Conservation (phyloP, 2,797 vertebrate genomes). For the Sandelia bainsii region DNA sequence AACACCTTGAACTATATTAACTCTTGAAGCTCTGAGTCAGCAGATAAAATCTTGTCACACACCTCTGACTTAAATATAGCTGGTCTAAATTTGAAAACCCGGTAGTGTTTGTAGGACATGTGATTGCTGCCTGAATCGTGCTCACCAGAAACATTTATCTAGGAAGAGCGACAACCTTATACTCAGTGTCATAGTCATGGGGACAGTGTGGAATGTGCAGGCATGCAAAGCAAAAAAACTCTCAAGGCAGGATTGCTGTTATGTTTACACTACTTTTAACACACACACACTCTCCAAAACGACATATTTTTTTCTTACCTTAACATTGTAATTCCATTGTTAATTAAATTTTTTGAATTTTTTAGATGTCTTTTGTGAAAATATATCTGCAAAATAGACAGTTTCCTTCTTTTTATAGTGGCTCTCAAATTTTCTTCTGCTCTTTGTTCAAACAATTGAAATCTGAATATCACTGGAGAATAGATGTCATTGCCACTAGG, state of each 20-base stretch:
- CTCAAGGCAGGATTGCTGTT: too few relatives aligned
- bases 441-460: conserved; percentile 60
- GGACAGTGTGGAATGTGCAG: too few relatives aligned
- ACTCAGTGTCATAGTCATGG: too few relatives aligned
- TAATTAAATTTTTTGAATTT: conserved; percentile 51
- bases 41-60: conserved; percentile 3
- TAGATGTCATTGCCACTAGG: conserved; percentile 48
- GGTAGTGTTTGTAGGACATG: too few relatives aligned
- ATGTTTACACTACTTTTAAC: too few relatives aligned
- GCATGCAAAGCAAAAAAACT: too few relatives aligned
- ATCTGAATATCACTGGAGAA: conserved; percentile 55
- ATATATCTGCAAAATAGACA: conserved; percentile 29
- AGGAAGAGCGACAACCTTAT: too few relatives aligned
- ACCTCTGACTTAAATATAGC: not conserved
- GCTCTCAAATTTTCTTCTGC: conserved; percentile 36
- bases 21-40: not conserved
- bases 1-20: not conserved
- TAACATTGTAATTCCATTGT: conserved; percentile 36
- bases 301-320: conserved; percentile 20
- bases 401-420: conserved; percentile 36
- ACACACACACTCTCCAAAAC: too few relatives aligned
- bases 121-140: too few relatives aligned
- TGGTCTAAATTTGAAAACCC: too few relatives aligned
- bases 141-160: too few relatives aligned
- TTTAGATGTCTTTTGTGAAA: conserved; percentile 35